Base-by-base conservation (phyloP, 23 tunicate species). In the Trididemnum miniatum region DNA sequence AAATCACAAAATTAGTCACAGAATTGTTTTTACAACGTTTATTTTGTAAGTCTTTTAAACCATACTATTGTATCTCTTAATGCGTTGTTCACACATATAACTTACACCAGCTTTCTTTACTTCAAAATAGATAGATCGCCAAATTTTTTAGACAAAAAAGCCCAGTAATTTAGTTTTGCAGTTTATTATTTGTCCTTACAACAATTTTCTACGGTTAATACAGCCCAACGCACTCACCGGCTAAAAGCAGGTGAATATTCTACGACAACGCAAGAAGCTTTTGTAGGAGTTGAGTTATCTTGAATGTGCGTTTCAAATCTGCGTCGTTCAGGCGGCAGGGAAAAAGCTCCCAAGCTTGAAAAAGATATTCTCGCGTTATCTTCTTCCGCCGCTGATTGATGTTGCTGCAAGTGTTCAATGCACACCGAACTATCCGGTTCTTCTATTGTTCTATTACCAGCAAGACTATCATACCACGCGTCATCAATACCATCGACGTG, bases 161-260 rank as follows among this genome's bases (percentile, higher is more conserved):
- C n/a, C n/a, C n/a, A n/a, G n/a, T n/a, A n/a, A n/a, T n/a, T n/a
- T n/a, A n/a, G n/a, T n/a, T n/a, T n/a, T n/a, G n/a, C n/a, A n/a
- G n/a, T n/a, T n/a, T n/a, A n/a, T n/a, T n/a, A n/a, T n/a, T n/a
- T n/a, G n/a, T n/a, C n/a, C n/a, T n/a, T n/a, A n/a, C n/a, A n/a
- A n/a, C n/a, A n/a, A n/a, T n/a, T n/a, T n/a, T n/a, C n/a, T n/a
- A n/a, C n/a, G n/a, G n/a, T n/a, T n/a, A n/a, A n/a, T n/a, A n/a
- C n/a, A n/a, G n/a, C n/a, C n/a, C n/a, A n/a, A n/a, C n/a, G n/a
- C n/a, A n/a, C n/a, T n/a, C n/a, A n/a, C n/a, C n/a, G n/a, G n/a
- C n/a, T n/a, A n/a, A n/a, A n/a, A n/a, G n/a, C 26, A 1, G 90
- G 84, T 0, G 90, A 86, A 71, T 86, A 76, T 0, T 84, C 90